These are phyloP conservation scores for Megaceryle maxima DNA, from an alignment of 2,113 vertebrate genomes.

Conservation along the genomic window DNA sequence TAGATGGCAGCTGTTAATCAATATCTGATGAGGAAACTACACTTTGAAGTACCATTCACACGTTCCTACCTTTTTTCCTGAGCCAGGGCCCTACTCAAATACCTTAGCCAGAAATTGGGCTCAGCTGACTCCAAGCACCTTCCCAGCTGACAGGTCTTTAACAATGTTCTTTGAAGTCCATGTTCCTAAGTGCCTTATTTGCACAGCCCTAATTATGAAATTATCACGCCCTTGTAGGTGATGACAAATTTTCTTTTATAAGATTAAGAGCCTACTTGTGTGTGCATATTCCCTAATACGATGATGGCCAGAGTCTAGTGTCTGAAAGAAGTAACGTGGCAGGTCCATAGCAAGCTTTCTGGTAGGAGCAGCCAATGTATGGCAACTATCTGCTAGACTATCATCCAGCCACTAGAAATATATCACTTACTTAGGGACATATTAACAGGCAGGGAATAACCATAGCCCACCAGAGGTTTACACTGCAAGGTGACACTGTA, in stretches of 20 bases:
- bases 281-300: neutral
- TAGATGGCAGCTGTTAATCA: neutral
- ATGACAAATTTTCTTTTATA: neutral
- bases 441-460: neutral
- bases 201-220: neutral
- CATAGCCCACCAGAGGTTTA: accelerated
- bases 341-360: neutral
- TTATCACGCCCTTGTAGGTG: neutral
- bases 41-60: neutral
- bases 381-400: neutral
- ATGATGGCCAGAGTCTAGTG: neutral
- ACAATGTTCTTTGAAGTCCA: neutral
- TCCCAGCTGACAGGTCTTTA: neutral
- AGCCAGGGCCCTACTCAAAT: neutral
- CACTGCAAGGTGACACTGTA: neutral
- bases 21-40: neutral
- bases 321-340: neutral
- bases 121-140: neutral
- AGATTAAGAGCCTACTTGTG: neutral
- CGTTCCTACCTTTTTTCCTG: neutral
- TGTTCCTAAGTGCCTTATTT: neutral
- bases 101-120: neutral
- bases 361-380: neutral
- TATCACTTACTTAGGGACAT: neutral
- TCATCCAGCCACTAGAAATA: neutral